These are phyloP conservation scores for Oegoconia quadripuncta DNA, from an alignment of 2,888 invertebrate species.

Conservation along the genomic window DNA sequence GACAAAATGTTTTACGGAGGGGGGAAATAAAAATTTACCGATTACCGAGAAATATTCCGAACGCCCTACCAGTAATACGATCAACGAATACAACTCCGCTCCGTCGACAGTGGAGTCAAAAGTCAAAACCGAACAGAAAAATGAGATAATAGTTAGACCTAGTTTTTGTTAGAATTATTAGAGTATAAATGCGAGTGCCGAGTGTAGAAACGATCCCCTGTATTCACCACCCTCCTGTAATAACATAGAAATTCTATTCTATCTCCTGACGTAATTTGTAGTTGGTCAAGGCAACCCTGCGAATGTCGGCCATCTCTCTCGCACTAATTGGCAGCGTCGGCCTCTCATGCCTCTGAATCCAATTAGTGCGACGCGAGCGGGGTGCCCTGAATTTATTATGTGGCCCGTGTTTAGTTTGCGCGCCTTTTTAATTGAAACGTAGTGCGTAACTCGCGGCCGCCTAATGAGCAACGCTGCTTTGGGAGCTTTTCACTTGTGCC, in stretches of 20 bases:
- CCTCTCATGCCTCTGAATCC: conserved; percentile 60
- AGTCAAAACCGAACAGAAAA: no score
- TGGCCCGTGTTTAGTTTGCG: conserved; percentile 57
- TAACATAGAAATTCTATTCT: conserved; percentile 1
- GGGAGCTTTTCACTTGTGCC: conserved; percentile 30
- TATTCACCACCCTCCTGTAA: neutral
- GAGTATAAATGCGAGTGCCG: conserved; percentile 7
- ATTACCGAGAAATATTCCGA: no score
- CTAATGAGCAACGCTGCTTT: conserved; percentile 43
- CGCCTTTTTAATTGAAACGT: conserved; percentile 68
- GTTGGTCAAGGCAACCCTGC: conserved; percentile 17
- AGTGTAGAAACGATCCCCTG: neutral
- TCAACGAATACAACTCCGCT: no score
- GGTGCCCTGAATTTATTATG: conserved; percentile 64
- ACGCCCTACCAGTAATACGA: no score
- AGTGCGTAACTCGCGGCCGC: conserved; percentile 52
- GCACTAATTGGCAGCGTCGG: conserved; percentile 62
- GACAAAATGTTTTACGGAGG: no score
- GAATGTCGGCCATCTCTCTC: conserved; percentile 40
- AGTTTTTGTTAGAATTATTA: no score
- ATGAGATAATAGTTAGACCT: no score
- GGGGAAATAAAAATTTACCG: no score
- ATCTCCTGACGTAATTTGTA: neutral
- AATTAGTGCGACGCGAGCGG: conserved; percentile 57
- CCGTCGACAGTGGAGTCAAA: no score